A percentile compares a stretch with the other conserved stretches of the same genome.
Evolutionary conservation across 2,113 vertebrate genomes (phyloP).

Genomic region (Eidolon helvum): DNA sequence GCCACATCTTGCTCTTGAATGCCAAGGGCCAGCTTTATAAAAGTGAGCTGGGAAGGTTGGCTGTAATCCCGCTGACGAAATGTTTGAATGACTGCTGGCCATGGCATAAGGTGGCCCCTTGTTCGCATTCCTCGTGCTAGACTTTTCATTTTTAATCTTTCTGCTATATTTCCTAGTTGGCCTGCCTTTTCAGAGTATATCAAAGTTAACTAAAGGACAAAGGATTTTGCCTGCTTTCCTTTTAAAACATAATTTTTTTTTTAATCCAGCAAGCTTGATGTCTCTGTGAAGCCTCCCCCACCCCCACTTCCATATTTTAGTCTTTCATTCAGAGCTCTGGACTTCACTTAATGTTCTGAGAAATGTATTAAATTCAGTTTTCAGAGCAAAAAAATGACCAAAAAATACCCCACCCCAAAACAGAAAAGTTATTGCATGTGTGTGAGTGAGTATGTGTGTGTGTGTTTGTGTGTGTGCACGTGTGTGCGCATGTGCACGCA

Average conservation of each 20-base stretch:
- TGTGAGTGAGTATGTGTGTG: neutral
- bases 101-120: slow-evolving; percentile 78
- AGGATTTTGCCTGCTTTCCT: neutral
- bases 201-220: neutral
- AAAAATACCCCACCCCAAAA: neutral
- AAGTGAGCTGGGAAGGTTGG: slow-evolving; percentile 68
- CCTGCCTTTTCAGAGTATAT: slow-evolving; percentile 27
- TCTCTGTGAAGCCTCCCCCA: neutral
- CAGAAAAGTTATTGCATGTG: neutral
- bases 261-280: neutral
- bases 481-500: neutral
- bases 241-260: neutral
- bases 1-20: slow-evolving; percentile 50
- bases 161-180: slow-evolving; percentile 36
- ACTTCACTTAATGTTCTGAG: neutral
- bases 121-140: slow-evolving; percentile 71
- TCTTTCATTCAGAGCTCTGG: neutral
- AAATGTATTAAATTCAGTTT: neutral
- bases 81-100: slow-evolving; percentile 62
- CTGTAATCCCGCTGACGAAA: slow-evolving; percentile 75
- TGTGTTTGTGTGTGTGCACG: neutral
- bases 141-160: slow-evolving; percentile 32
- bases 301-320: neutral
- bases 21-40: slow-evolving; percentile 78
- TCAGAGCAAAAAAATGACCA: neutral